phyloP scores from a whole-genome alignment of 1,140 invertebrate genomes.

The Dinoponera quadriceps region DNA sequence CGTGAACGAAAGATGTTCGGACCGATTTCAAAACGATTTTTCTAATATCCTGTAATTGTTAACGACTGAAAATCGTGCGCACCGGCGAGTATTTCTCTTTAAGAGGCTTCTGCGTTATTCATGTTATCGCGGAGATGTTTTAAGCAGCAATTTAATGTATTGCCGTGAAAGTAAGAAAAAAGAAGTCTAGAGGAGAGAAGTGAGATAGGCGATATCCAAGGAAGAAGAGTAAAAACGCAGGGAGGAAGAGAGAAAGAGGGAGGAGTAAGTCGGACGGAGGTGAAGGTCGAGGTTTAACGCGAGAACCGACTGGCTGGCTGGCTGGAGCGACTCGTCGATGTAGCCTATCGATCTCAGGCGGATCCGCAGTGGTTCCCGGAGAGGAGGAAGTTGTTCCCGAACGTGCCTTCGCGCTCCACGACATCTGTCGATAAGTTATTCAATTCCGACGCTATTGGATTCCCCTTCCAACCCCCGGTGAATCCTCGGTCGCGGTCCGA shows the following conservation, averaged over 20 bases:
- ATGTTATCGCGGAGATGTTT: constrained; percentile 1
- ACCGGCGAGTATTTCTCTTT: not conserved
- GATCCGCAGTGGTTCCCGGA: constrained; percentile 56
- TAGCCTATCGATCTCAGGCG: constrained; percentile 57
- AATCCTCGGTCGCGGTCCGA: constrained; percentile 55
- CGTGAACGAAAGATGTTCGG: not conserved
- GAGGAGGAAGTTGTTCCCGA: constrained; percentile 70
- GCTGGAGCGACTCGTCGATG: constrained; percentile 11
- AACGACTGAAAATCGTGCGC: not conserved
- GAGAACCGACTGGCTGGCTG: constrained; percentile 19
- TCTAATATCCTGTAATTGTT: too few relatives aligned
- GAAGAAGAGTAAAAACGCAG: not conserved
- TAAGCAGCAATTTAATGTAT: not conserved
- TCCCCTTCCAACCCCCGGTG: constrained; percentile 50
- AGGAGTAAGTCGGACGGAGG: not conserved
- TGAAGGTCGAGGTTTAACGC: constrained; percentile 29
- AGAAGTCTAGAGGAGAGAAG: not conserved
- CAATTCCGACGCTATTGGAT: constrained; percentile 71
- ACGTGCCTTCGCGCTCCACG: constrained; percentile 67
- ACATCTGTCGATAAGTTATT: constrained; percentile 76
- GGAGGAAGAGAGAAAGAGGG: not conserved
- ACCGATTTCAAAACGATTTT: not conserved
- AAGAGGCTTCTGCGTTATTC: constrained; percentile 5
- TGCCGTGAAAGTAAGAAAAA: not conserved
- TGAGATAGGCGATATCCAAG: not conserved